Conservation (phyloP, 92 coral and sea anemone genomes). For the Anthopleura xanthogrammica region DNA sequence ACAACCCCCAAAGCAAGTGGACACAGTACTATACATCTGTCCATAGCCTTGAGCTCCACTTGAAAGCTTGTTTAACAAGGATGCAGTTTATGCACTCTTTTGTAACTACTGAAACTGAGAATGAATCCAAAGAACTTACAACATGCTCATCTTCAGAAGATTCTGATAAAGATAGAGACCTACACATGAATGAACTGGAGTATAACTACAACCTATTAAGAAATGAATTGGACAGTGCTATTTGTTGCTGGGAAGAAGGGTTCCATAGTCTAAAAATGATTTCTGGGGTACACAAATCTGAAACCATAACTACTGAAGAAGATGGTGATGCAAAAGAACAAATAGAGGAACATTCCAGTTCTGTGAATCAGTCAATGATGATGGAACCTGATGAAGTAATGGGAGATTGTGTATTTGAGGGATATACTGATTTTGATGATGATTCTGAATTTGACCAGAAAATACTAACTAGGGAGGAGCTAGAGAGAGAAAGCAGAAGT, state of each 20-base stretch:
- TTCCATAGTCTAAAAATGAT: conserved; percentile 36
- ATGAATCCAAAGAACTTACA: conserved; percentile 12
- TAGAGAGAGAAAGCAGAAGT: conserved; percentile 57
- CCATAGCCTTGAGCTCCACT: conserved; percentile 84
- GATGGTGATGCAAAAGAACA: conserved; percentile 11
- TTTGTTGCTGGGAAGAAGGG: conserved; percentile 83
- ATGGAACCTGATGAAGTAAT: conserved; percentile 29
- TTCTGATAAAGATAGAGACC: not conserved
- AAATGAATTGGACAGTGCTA: conserved; percentile 63
- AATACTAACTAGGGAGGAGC: conserved; percentile 50
- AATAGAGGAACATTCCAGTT: not conserved
- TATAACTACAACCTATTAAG: conserved; percentile 43
- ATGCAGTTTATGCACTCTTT: conserved; percentile 40
- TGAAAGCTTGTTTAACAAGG: conserved; percentile 68
- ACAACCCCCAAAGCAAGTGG: conserved; percentile 27
- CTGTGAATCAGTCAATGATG: not conserved
- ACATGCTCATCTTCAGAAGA: not conserved
- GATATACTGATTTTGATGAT: conserved; percentile 67
- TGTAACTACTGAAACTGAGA: conserved; percentile 25
- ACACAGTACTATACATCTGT: conserved; percentile 54
- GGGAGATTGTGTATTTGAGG: conserved; percentile 85
- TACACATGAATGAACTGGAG: conserved; percentile 37
- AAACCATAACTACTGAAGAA: conserved; percentile 3
- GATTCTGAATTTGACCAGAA: conserved; percentile 33
- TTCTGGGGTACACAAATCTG: conserved; percentile 11